Conservation (phyloP, 2,797 vertebrate genomes). For the Adrianichthys oophorus region DNA sequence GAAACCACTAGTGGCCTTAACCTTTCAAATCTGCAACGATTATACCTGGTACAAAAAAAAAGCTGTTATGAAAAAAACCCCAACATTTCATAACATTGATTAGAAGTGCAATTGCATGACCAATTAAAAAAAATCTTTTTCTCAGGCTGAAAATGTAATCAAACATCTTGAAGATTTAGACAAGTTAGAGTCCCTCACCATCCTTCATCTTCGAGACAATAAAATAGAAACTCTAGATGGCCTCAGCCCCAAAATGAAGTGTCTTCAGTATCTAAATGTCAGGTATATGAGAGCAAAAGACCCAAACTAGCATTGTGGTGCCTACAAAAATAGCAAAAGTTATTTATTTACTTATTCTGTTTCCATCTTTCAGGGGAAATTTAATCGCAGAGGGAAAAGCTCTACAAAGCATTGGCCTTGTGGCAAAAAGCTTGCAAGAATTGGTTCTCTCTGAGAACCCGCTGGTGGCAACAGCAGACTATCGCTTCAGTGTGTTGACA, state of each 20-base stretch:
- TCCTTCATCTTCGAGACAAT: conserved; percentile 91
- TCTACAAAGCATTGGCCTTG: conserved; percentile 70
- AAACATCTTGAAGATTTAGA: conserved; percentile 83
- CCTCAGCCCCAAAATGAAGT: conserved; percentile 83
- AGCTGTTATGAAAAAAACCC: neutral
- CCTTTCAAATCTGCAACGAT: conserved; percentile 82
- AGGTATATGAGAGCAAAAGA: conserved; percentile 39
- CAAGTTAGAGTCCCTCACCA: conserved; percentile 77
- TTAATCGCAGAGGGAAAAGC: conserved; percentile 67
- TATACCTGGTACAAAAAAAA: conserved; percentile 84
- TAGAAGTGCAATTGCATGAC: neutral
- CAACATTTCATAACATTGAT: neutral
- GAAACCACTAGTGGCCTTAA: conserved; percentile 83
- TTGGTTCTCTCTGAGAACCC: conserved; percentile 88
- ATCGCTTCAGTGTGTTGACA: conserved; percentile 79
- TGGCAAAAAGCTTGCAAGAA: conserved; percentile 78
- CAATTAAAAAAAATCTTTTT: neutral
- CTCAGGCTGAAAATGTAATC: conserved; percentile 87
- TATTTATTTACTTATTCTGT: conserved; percentile 1
- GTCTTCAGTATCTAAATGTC: conserved; percentile 88
- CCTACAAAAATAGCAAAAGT: neutral
- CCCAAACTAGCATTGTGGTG: neutral
- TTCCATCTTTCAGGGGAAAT: conserved; percentile 79
- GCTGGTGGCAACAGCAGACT: conserved; percentile 69
- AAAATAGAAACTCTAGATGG: conserved; percentile 83